Conservation (phyloP, 1,140 invertebrate genomes). For the Globodera rostochiensis region DNA sequence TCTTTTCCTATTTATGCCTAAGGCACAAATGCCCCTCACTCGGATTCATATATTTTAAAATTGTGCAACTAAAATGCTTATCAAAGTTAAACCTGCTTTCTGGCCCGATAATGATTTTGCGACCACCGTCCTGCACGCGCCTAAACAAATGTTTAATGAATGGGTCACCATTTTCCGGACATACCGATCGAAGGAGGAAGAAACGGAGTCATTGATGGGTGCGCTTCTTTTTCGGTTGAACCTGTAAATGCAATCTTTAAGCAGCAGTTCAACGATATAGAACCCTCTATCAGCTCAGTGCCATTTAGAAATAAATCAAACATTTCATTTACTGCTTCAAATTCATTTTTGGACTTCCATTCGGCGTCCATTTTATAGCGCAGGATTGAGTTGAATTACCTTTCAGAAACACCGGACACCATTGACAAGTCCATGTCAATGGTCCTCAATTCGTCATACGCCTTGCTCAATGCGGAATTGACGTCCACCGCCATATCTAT, state of each 20-base stretch:
- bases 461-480: slow-evolving; percentile 29
- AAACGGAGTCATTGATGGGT: slow-evolving; percentile 6
- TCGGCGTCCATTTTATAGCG: no score
- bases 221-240: slow-evolving; percentile 14
- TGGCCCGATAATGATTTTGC: slow-evolving; percentile 31
- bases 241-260: slow-evolving; percentile 8
- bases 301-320: neutral
- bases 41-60: no score
- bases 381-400: neutral
- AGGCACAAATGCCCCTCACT: no score
- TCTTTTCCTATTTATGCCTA: no score
- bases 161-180: slow-evolving; percentile 19
- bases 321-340: neutral
- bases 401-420: slow-evolving; percentile 27
- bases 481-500: slow-evolving; percentile 33
- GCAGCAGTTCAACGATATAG: neutral
- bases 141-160: slow-evolving; percentile 25
- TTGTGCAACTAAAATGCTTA: no score
- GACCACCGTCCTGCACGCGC: slow-evolving; percentile 33
- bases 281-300: no score
- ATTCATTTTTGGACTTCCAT: neutral
- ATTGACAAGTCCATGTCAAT: slow-evolving; percentile 38
- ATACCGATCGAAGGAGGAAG: neutral
- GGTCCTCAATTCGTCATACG: slow-evolving; percentile 39
- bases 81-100: slow-evolving; percentile 23